Conservation (phyloP, 2,888 invertebrate genomes). For the Eubasilissa splendida region DNA sequence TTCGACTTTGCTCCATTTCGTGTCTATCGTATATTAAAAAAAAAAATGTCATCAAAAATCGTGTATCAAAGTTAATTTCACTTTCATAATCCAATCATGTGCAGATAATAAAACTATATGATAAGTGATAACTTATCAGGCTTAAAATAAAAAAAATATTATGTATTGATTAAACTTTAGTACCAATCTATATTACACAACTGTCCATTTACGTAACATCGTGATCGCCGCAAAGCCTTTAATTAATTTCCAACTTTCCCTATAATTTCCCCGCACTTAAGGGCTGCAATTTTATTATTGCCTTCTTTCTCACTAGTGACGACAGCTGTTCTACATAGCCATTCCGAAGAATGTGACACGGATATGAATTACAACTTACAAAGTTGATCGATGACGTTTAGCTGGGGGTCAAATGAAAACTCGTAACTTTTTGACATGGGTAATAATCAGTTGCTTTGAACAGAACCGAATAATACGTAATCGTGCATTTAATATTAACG, state of each 20-base stretch:
- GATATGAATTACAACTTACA: neutral
- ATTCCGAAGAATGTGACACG: conserved; percentile 2
- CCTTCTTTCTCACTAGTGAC: neutral
- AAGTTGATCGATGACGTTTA: neutral
- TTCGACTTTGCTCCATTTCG: no score
- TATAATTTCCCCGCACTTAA: neutral
- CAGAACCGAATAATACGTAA: no score
- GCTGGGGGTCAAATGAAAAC: neutral
- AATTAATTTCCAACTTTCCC: conserved; percentile 7
- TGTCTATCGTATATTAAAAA: no score
- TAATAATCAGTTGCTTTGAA: neutral
- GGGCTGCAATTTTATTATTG: neutral
- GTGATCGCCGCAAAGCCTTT: conserved; percentile 10
- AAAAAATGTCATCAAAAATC: no score
- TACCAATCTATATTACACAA: neutral
- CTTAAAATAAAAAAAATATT: no score
- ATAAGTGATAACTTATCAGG: no score
- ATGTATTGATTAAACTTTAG: no score
- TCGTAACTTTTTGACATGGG: neutral
- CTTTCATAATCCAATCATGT: no score
- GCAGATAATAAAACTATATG: no score
- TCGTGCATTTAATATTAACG: no score
- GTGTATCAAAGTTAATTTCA: no score
- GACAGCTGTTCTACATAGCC: conserved; percentile 5
- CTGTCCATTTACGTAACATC: neutral